Conservation (phyloP, 2,888 invertebrate species). For the Furcula furcula region DNA sequence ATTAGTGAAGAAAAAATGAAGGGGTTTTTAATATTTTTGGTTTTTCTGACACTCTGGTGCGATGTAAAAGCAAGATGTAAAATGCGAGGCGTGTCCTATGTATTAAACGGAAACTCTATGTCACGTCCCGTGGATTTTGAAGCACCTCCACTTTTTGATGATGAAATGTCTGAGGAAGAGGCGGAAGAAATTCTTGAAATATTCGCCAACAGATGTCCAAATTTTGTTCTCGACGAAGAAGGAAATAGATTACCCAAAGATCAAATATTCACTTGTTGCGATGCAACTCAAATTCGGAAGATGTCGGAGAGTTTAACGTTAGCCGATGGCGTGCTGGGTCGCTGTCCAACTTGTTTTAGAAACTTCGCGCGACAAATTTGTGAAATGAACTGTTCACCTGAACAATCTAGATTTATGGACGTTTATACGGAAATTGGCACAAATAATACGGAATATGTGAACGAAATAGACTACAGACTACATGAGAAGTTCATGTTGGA, state of each 20-base stretch:
- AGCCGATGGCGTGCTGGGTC: conserved; percentile 85
- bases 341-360: conserved; percentile 91
- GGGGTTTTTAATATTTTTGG: conserved; percentile 20
- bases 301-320: conserved; percentile 80
- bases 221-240: conserved; percentile 65
- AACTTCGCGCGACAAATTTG: conserved; percentile 91
- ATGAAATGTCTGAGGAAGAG: conserved; percentile 45
- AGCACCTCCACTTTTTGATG: conserved; percentile 43
- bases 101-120: conserved; percentile 41
- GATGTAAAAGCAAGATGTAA: conserved; percentile 49
- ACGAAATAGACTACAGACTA: conserved; percentile 75
- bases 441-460: conserved; percentile 56
- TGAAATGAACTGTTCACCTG: conserved; percentile 88
- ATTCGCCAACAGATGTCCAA: conserved; percentile 84
- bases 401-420: conserved; percentile 82
- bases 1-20: conserved; percentile 38
- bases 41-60: conserved; percentile 41
- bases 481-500: conserved; percentile 82
- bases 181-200: conserved; percentile 53
- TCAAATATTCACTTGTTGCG: conserved; percentile 83
- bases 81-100: conserved; percentile 53
- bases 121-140: conserved; percentile 45
- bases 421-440: conserved; percentile 32
- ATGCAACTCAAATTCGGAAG: conserved; percentile 69
- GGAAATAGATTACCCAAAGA: conserved; percentile 49